Evolutionary conservation across 1,140 invertebrate species (phyloP), one percentile per base, ranked within the genome.

Genomic region (Campoletis sonorensis): DNA sequence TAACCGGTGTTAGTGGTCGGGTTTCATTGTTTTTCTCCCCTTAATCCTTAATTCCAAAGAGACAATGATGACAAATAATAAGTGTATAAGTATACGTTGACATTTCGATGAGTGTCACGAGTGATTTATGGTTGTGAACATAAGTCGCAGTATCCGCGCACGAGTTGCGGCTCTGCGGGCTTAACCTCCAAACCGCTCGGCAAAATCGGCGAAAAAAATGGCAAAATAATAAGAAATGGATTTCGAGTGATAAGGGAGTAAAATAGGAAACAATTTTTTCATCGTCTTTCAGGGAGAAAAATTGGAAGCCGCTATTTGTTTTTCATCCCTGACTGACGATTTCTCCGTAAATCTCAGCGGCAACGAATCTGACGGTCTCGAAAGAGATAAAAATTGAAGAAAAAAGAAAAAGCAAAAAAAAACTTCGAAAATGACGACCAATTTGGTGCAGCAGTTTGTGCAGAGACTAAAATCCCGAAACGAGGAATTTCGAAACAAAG

Each of bases 401-500:
- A 21, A 58, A 58, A 5, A 58, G 4, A 1, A 18, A 58, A 18
- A 58, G 5, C 7, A 30, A 26, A 67, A 67, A 26, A 23, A 15
- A 26, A 23, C 13, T 13, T 10, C n/a, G 71, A 49, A 49, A 77
- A 95, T 95, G 94, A 92, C 94, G 40, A 92, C 88, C n/a, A 90
- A 92, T 54, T 92, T 95, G 81, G 96, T 97, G 87, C 94, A 94
- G 83, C 94, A 96, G 86, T 98, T 98, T 92, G 95, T 98, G 15
- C 92, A 94, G 86, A 96, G 97, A 27, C 94, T 99, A 11, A 98
- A 98, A 90, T 98, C 97, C 80, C 95, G 96, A 79, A 95, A 96
- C 92, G 96, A 97, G 83, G 97, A 99, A 87, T 93, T 94, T 1
- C 94, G 98, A 58, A 94, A 94, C 68, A 97, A 97, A 91, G 95